Base-by-base conservation (phyloP, 2,113 vertebrate genomes). In the Saccopteryx bilineata region DNA sequence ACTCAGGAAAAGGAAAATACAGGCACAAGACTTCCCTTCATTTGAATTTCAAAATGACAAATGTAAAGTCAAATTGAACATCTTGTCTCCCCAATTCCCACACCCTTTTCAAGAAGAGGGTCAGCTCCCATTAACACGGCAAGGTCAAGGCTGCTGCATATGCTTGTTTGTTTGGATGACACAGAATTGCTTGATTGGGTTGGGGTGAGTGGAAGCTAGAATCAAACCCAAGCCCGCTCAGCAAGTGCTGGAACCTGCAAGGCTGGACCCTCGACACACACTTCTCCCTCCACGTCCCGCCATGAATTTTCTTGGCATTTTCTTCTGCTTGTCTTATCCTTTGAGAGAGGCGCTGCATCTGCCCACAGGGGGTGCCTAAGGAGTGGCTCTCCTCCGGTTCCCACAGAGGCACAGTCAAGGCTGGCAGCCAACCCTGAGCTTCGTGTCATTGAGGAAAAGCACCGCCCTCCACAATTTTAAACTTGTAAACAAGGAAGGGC, bases 31-130 rank as follows among this genome's bases (percentile, higher is more conserved):
- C 74, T 61, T 75, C 5, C 65, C 50, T 48, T 86, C 61, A 65
- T 88, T 60, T 80, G 89, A 96, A 83, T 86, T 93, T 92, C 63
- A 86, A 95, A 92, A 85, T 81, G 48, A 46, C 31, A 26, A 58
- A 81, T 65, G 18, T 61, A 87, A 93, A 85, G 65, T 83, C 52
- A 26, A 93, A 81, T 31, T 54, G 50, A 93, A 54, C 68, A 71
- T 63, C 65, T 31, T 52, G n/a, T 88, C 52, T 94, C 14, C 50
- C 54, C 2, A 21, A 4, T 54, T 90, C 46, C 24, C 14, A 28
- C n/a, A 58, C 9, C 19, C 13, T 65, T 85, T 78, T 72, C 12
- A 83, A 56, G 46, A 65, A 82, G 56, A 33, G 39, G 71, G 78
- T 63, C 19, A 79, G 48, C 69, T 89, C 89, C 46, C 39, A 15